Percentiles rank a stretch among this genome's conserved stretches.
These are phyloP conservation scores for Alcis repandata DNA, from an alignment of 2,888 invertebrate species.

Conservation along the genomic window DNA sequence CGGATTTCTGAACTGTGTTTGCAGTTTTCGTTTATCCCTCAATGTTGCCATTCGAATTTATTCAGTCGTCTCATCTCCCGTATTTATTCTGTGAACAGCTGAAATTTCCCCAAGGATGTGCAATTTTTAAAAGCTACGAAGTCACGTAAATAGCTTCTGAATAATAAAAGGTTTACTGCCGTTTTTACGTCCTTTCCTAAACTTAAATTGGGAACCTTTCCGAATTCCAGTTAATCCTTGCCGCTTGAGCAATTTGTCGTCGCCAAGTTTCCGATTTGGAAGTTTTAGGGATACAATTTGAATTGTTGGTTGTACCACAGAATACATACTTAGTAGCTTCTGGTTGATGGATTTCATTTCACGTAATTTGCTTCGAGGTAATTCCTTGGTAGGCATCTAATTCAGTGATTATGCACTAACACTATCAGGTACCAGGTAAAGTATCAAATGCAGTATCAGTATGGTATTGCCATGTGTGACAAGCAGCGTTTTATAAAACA, in stretches of 20 bases:
- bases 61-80: constrained; percentile 5
- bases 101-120: constrained; percentile 33
- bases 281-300: constrained; percentile 2
- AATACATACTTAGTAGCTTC: neutral
- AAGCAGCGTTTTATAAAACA: too few species aligned
- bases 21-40: neutral
- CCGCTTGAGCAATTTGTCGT: constrained; percentile 17
- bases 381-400: neutral
- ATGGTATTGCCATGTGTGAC: too few species aligned
- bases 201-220: constrained; percentile 17
- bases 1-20: neutral
- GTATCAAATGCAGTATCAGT: too few species aligned
- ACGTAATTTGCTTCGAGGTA: neutral
- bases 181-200: constrained; percentile 18
- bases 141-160: constrained; percentile 24
- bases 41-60: neutral
- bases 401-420: neutral
- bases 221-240: constrained; percentile 18
- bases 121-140: constrained; percentile 27
- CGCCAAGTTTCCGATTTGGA: constrained; percentile 11
- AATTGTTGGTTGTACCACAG: constrained; percentile 5
- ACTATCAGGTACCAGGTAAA: too few species aligned
- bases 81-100: constrained; percentile 10
- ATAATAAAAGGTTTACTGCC: constrained; percentile 27
- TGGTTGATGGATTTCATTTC: neutral